A percentile compares a stretch with the other conserved stretches of the same genome.
These are phyloP conservation scores for Odontophorus gujanensis DNA, from an alignment of 2,113 vertebrate species.

Conservation along the genomic window DNA sequence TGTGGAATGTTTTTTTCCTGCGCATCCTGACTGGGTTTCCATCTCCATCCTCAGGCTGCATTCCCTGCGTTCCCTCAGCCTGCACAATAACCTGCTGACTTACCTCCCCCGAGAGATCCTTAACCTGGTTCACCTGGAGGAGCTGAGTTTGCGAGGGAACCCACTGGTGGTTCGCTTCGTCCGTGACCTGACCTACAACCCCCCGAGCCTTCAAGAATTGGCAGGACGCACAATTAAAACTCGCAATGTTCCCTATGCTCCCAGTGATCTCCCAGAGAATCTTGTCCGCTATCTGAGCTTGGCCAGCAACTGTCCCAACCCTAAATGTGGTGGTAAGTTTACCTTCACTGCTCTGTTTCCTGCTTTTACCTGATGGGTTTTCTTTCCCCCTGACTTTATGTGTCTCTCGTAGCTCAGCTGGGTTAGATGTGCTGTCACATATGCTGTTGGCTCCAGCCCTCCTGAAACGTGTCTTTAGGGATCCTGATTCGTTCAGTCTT, in stretches of 20 bases:
- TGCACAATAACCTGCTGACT: slow-evolving; percentile 97
- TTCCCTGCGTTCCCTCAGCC: slow-evolving; percentile 94
- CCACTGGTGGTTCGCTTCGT: slow-evolving; percentile 90
- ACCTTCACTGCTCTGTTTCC: neutral
- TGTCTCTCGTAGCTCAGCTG: neutral
- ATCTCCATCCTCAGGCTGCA: slow-evolving; percentile 81
- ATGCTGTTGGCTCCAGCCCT: neutral
- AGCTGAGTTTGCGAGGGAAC: slow-evolving; percentile 96
- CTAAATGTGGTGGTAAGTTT: slow-evolving; percentile 91
- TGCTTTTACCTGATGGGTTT: neutral
- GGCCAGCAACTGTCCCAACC: slow-evolving; percentile 97
- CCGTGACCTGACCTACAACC: slow-evolving; percentile 80
- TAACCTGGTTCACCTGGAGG: slow-evolving; percentile 91
- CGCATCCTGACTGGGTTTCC: neutral
- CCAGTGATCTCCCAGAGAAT: slow-evolving; percentile 85
- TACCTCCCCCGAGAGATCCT: slow-evolving; percentile 97
- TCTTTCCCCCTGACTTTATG: neutral
- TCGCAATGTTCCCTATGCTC: slow-evolving; percentile 78
- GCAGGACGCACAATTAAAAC: slow-evolving; percentile 81
- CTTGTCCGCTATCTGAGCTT: slow-evolving; percentile 89
- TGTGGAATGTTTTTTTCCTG: neutral
- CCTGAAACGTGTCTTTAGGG: neutral
- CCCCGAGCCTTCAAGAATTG: slow-evolving; percentile 82
- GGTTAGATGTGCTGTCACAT: neutral
- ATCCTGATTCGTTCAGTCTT: neutral